These are phyloP conservation scores for Orchestia grillus DNA, from an alignment of 1,140 invertebrate species.

Conservation along the genomic window DNA sequence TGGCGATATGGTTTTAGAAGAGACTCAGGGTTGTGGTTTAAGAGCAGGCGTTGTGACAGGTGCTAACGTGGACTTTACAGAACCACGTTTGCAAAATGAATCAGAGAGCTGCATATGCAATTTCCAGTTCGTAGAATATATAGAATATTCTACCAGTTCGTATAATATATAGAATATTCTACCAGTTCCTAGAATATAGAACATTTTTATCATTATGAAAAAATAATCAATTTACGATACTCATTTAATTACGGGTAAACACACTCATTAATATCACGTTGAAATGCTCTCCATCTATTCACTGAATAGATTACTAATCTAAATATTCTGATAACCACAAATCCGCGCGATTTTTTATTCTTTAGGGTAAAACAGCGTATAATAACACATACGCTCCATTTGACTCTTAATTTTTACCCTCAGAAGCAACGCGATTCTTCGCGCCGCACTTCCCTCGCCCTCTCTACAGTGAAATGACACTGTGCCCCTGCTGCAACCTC, in stretches of 20 bases:
- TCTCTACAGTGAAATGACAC: not conserved
- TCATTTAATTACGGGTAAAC: not conserved
- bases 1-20: no score
- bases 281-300: not conserved
- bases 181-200: no score
- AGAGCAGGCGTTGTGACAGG: no score
- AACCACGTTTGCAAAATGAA: no score
- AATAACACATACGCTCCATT: not conserved
- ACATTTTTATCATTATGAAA: not conserved
- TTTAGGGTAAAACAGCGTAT: not conserved
- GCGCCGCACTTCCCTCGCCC: not conserved
- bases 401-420: not conserved
- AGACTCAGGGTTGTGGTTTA: no score
- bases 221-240: not conserved
- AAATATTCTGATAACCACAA: not conserved
- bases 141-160: no score
- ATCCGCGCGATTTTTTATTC: not conserved
- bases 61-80: no score
- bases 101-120: no score
- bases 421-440: not conserved
- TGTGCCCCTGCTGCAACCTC: not conserved
- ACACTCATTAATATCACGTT: not conserved
- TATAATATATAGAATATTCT: no score
- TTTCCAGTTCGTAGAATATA: no score
- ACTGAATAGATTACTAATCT: not conserved